These are phyloP conservation scores for Volucella inanis DNA, from an alignment of 2,888 invertebrate genomes.

Conservation along the genomic window DNA sequence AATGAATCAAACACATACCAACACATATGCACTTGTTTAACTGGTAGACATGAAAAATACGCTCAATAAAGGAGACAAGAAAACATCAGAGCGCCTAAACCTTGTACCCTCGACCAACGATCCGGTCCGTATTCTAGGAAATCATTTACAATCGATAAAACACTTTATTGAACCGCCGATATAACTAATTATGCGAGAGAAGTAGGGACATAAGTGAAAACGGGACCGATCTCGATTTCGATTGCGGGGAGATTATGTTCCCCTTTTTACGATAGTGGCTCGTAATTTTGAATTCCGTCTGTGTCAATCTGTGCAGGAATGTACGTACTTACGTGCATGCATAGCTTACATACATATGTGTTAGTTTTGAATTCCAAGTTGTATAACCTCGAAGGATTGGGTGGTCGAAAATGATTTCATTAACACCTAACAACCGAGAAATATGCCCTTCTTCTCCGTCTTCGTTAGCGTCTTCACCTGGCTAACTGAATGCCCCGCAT, in stretches of 20 bases:
- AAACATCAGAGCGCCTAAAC: constrained; percentile 69
- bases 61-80: constrained; percentile 57
- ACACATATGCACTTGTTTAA: neutral
- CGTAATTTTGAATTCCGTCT: neutral
- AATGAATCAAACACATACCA: constrained; percentile 3
- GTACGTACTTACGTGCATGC: neutral
- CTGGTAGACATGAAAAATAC: constrained; percentile 26
- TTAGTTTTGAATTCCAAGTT: constrained; percentile 59
- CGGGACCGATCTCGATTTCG: constrained; percentile 61
- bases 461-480: neutral
- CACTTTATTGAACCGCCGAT: constrained; percentile 75
- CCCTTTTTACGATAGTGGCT: constrained; percentile 8
- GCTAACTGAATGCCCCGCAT: neutral
- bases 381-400: constrained; percentile 79
- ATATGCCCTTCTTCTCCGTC: constrained; percentile 31
- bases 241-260: constrained; percentile 67
- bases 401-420: constrained; percentile 83
- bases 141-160: constrained; percentile 76
- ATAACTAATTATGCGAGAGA: constrained; percentile 75
- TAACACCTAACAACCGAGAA: constrained; percentile 82
- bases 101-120: constrained; percentile 56
- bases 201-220: constrained; percentile 32
- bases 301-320: constrained; percentile 25
- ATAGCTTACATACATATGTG: constrained; percentile 41
- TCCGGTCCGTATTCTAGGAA: constrained; percentile 76